Conservation (phyloP, 1,140 invertebrate species). For the Bombus sylvicola region DNA sequence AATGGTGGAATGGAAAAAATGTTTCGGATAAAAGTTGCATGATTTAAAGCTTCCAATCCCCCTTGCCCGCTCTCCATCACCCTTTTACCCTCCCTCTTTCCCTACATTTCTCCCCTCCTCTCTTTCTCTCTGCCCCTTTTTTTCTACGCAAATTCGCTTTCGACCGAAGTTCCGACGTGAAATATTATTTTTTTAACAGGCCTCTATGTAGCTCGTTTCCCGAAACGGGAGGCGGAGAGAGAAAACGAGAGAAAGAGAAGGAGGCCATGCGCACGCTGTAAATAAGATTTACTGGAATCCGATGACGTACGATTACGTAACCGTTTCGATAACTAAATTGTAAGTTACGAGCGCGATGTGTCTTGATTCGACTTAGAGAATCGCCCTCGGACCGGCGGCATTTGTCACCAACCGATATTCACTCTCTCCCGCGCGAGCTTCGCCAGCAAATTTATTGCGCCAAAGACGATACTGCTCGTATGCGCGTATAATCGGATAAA, state of each 20-base stretch:
- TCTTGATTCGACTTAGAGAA: conserved; percentile 27
- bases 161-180: conserved; percentile 38
- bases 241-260: not conserved
- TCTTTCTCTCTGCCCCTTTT: no score
- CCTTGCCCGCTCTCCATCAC: not conserved
- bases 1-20: conserved; percentile 51
- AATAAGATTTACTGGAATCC: conserved; percentile 51
- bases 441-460: not conserved
- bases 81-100: not conserved
- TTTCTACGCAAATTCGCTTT: conserved; percentile 61
- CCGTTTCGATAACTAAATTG: conserved; percentile 55
- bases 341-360: conserved; percentile 39
- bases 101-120: not conserved
- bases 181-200: conserved; percentile 42
- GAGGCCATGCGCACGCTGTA: not conserved
- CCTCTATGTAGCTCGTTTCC: not conserved
- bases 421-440: conserved; percentile 16
- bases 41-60: conserved; percentile 18
- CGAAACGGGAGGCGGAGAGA: not conserved
- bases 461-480: conserved; percentile 7
- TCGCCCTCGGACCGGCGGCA: conserved; percentile 17
- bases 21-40: conserved; percentile 46
- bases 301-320: conserved; percentile 56
- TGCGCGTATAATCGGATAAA: conserved; percentile 10
- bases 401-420: conserved; percentile 35